Conservation (phyloP, 2,797 vertebrate genomes). For the Craterocephalus amniculus region DNA sequence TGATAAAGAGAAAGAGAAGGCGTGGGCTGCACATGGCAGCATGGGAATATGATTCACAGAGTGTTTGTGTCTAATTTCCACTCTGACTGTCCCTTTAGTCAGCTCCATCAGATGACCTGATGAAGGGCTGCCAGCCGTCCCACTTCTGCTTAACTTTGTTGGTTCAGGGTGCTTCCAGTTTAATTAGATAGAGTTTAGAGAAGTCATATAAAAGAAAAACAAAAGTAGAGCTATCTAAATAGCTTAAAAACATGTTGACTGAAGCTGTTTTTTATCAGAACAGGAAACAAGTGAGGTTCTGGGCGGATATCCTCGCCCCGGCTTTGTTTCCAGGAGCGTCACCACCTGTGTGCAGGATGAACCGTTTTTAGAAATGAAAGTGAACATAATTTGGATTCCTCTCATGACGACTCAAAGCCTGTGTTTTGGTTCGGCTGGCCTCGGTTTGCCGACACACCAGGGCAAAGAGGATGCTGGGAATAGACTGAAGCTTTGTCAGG, state of each 20-base stretch:
- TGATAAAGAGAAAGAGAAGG: neutral
- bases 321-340: constrained; percentile 36
- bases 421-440: neutral
- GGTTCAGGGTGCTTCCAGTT: neutral
- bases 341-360: constrained; percentile 38
- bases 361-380: constrained; percentile 34
- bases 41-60: constrained; percentile 1
- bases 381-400: neutral
- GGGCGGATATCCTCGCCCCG: constrained; percentile 38
- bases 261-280: constrained; percentile 19
- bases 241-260: neutral
- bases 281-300: constrained; percentile 45
- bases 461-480: constrained; percentile 31
- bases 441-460: constrained; percentile 23
- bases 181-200: neutral
- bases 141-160: neutral
- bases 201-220: neutral
- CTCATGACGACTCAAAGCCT: neutral
- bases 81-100: neutral
- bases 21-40: neutral
- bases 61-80: neutral
- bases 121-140: too few relatives aligned
- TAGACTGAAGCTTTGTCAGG: constrained; percentile 46
- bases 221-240: neutral
- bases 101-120: neutral